Evolutionary conservation across 2,888 invertebrate species (phyloP).

Genomic region (Eupithecia vulgata): DNA sequence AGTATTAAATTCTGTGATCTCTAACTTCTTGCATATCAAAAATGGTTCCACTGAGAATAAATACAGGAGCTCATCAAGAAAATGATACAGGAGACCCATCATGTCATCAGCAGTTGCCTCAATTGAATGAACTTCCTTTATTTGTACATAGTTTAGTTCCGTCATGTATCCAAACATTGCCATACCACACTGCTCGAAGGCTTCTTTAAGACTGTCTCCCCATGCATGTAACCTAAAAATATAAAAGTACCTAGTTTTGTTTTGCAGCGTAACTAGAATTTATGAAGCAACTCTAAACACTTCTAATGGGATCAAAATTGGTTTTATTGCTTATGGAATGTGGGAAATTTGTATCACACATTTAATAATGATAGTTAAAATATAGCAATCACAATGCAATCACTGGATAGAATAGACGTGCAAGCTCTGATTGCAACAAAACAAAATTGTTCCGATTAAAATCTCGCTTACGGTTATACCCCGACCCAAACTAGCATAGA

Average conservation of each 20-base stretch:
- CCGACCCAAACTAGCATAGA: no score
- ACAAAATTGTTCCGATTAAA: neutral
- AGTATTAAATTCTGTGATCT: slow-evolving; percentile 93
- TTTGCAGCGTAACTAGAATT: neutral
- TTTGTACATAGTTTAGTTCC: slow-evolving; percentile 92
- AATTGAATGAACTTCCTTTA: slow-evolving; percentile 90
- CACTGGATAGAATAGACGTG: neutral
- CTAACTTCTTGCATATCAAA: slow-evolving; percentile 93
- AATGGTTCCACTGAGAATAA: slow-evolving; percentile 96
- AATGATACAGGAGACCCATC: slow-evolving; percentile 94
- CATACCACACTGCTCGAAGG: slow-evolving; percentile 97
- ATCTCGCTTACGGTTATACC: no score
- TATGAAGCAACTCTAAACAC: neutral
- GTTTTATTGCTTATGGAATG: neutral
- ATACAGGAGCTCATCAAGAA: slow-evolving; percentile 96
- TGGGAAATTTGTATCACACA: neutral
- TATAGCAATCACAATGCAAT: neutral
- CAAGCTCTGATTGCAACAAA: neutral
- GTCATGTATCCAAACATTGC: slow-evolving; percentile 99
- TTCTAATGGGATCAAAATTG: neutral
- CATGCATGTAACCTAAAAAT: slow-evolving; percentile 92
- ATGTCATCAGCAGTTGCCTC: slow-evolving; percentile 96
- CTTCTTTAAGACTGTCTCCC: slow-evolving; percentile 93
- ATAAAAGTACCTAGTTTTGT: neutral
- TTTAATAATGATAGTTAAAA: neutral